These are phyloP conservation scores for Lasioglossum calceatum DNA, from an alignment of 2,888 invertebrate species.

Conservation along the genomic window DNA sequence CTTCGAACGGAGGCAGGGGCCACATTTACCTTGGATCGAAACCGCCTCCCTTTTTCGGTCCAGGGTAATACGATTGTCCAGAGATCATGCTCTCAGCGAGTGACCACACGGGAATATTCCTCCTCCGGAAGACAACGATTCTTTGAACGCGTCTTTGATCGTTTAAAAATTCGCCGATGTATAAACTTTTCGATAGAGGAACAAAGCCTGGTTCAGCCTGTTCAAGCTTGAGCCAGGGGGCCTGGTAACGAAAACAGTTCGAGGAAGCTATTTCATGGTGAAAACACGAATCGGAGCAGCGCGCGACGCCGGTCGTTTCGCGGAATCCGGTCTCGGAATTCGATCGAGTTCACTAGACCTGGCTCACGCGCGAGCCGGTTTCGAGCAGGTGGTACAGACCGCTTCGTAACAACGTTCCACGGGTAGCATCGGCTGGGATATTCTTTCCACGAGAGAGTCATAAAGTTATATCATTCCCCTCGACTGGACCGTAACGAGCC, in stretches of 20 bases:
- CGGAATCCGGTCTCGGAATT: constrained; percentile 80
- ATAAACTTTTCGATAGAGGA: not conserved
- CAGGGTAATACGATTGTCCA: not conserved
- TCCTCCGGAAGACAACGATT: not conserved
- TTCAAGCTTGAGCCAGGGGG: not conserved
- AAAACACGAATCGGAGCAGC: constrained; percentile 68
- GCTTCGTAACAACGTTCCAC: constrained; percentile 46
- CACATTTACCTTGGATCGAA: constrained; percentile 29
- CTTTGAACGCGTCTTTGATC: not conserved
- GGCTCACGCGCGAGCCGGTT: constrained; percentile 72
- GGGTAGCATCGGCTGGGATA: constrained; percentile 36
- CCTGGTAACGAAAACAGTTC: constrained; percentile 1
- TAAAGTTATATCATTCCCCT: constrained; percentile 64
- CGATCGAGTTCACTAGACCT: constrained; percentile 79
- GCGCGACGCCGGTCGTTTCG: constrained; percentile 65
- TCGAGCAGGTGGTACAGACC: constrained; percentile 69
- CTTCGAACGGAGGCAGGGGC: constrained; percentile 1
- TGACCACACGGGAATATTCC: not conserved
- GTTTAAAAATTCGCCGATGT: not conserved
- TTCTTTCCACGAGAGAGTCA: constrained; percentile 47
- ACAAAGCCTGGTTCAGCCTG: not conserved
- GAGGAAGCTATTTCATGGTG: constrained; percentile 48
- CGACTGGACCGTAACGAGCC: constrained; percentile 18
- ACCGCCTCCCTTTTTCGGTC: constrained; percentile 8
- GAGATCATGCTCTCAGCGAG: not conserved